Conservation (phyloP, 2,888 invertebrate genomes). For the Tipula confusa region DNA sequence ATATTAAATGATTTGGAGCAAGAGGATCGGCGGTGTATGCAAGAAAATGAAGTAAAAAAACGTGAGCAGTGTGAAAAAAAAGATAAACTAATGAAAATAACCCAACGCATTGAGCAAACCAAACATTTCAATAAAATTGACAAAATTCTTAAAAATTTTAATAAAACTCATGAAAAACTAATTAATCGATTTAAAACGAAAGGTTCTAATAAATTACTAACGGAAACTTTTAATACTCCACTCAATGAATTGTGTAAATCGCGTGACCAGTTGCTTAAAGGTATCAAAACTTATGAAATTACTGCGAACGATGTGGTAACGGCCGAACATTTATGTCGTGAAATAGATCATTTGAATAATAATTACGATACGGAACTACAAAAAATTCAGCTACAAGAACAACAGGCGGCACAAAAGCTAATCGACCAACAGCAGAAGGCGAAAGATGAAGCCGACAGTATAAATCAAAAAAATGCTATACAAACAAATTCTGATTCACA, state of each 20-base stretch:
- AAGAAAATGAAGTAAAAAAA: constrained; percentile 51
- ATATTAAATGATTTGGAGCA: constrained; percentile 44
- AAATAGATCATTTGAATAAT: background rate
- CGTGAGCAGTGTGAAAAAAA: constrained; percentile 54
- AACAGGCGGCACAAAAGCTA: background rate
- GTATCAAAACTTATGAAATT: background rate
- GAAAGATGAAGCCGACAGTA: constrained; percentile 27
- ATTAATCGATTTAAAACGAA: background rate
- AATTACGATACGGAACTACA: background rate
- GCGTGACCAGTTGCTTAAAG: background rate
- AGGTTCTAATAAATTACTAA: background rate
- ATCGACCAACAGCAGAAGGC: background rate
- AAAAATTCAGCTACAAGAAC: background rate
- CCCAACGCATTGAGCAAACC: background rate
- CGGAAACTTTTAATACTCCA: background rate
- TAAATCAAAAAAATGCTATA: background rate
- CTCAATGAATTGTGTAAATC: background rate
- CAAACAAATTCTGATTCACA: background rate
- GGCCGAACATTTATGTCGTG: background rate
- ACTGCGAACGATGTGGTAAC: background rate
- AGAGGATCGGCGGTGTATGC: constrained; percentile 49
- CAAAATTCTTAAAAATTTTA: background rate
- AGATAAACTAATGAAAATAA: constrained; percentile 37
- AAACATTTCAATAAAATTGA: background rate
- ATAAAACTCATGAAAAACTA: background rate